These are phyloP conservation scores for Pelusios castaneus DNA, from an alignment of 2,113 vertebrate genomes.

Conservation along the genomic window DNA sequence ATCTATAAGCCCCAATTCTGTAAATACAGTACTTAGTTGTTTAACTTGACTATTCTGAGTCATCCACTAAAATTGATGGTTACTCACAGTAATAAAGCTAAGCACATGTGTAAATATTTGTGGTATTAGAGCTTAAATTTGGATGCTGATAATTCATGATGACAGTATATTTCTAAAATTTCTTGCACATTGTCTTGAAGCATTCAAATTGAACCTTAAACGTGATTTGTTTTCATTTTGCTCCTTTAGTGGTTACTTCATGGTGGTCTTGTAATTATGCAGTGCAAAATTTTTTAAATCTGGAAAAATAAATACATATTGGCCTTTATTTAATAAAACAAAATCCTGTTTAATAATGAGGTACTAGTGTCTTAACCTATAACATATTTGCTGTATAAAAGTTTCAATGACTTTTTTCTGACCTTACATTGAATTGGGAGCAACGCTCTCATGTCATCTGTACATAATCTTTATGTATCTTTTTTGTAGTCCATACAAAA, in stretches of 20 bases:
- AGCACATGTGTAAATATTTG: fast-evolving
- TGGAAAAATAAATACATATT: not conserved
- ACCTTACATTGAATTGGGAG: not conserved
- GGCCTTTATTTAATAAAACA: not conserved
- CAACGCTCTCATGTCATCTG: not conserved
- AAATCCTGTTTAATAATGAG: not conserved
- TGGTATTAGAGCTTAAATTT: not conserved
- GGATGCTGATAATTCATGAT: not conserved
- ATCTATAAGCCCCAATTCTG: not conserved
- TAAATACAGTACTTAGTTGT: not conserved
- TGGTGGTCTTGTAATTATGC: not conserved
- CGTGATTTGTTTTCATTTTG: not conserved
- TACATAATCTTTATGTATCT: not conserved
- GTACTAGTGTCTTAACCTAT: not conserved
- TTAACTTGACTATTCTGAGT: not conserved
- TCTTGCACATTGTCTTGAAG: not conserved
- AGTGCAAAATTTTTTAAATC: not conserved
- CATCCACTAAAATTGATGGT: fast-evolving
- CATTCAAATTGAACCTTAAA: not conserved
- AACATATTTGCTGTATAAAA: not conserved
- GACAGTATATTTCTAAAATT: not conserved
- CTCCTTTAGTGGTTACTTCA: not conserved
- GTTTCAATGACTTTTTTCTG: not conserved
- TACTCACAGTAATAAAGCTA: not conserved
- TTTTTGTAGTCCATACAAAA: not conserved